phyloP scores from a whole-genome alignment of 2,888 invertebrate species.

The Anarsia innoxiella region DNA sequence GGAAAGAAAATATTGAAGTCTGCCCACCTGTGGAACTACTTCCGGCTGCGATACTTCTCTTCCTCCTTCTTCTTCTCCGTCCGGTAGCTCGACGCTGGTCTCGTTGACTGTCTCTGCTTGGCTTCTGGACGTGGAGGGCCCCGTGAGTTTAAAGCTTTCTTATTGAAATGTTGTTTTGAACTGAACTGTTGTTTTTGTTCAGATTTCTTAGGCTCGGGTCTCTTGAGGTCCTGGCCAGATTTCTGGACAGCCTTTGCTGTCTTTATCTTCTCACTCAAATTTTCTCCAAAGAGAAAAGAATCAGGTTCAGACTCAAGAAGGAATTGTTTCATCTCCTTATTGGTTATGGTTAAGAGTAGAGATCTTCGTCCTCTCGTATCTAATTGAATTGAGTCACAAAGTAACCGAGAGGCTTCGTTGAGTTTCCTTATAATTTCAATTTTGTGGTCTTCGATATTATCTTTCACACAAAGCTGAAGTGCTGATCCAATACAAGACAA shows the following conservation, averaged over 20 bases:
- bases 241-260: constrained; percentile 11
- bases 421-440: constrained; percentile 1
- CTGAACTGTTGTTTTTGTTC: not conserved
- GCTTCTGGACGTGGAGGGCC: constrained; percentile 10
- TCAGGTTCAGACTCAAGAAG: constrained; percentile 4
- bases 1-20: constrained; percentile 10
- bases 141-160: constrained; percentile 14
- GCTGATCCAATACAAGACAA: not conserved
- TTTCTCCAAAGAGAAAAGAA: constrained; percentile 1
- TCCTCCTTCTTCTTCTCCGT: not conserved
- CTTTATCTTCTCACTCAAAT: constrained; percentile 11
- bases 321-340: constrained; percentile 9
- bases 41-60: constrained; percentile 1
- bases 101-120: not conserved
- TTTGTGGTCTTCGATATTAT: not conserved
- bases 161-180: not conserved
- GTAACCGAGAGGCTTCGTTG: not conserved
- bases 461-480: not conserved
- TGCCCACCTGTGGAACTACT: constrained; percentile 12
- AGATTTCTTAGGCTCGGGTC: not conserved
- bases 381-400: constrained; percentile 1
- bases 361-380: constrained; percentile 2
- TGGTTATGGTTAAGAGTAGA: not conserved
- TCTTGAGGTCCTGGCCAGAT: constrained; percentile 7
- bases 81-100: not conserved